Evolutionary conservation across 2,888 invertebrate genomes (phyloP).

Genomic region (Salticus scenicus): DNA sequence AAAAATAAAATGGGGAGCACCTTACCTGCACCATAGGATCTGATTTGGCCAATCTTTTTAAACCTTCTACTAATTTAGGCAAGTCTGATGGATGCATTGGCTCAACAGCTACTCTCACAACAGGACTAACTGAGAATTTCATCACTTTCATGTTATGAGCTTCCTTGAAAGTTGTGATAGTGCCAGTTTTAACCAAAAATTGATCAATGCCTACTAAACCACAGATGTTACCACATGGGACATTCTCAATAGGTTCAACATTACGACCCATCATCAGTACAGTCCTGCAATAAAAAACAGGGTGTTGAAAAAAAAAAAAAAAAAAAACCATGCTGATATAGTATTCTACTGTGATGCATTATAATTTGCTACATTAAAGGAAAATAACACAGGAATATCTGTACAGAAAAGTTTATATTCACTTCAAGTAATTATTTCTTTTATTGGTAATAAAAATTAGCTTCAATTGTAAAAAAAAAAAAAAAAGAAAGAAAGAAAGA

Average conservation of each 20-base stretch:
- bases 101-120: slow-evolving; percentile 99
- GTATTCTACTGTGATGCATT: too few species aligned
- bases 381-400: too few species aligned
- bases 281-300: slow-evolving; percentile 82
- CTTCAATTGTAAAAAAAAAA: too few species aligned
- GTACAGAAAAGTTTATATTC: too few species aligned
- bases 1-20: not conserved
- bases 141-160: slow-evolving; percentile 99
- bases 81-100: slow-evolving; percentile 99
- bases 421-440: too few species aligned
- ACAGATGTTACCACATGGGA: slow-evolving; percentile 99
- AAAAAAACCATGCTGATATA: too few species aligned
- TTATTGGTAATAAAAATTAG: too few species aligned
- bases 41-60: slow-evolving; percentile 99
- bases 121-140: slow-evolving; percentile 99
- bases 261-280: slow-evolving; percentile 99
- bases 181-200: slow-evolving; percentile 99
- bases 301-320: not conserved
- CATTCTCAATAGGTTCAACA: slow-evolving; percentile 99
- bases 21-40: slow-evolving; percentile 95
- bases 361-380: too few species aligned
- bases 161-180: slow-evolving; percentile 98
- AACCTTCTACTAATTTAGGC: slow-evolving; percentile 98
- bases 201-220: slow-evolving; percentile 99
- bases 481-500: too few species aligned